These are phyloP conservation scores for Malurus alboscapulatus DNA, from an alignment of 2,113 vertebrate genomes.

Conservation along the genomic window DNA sequence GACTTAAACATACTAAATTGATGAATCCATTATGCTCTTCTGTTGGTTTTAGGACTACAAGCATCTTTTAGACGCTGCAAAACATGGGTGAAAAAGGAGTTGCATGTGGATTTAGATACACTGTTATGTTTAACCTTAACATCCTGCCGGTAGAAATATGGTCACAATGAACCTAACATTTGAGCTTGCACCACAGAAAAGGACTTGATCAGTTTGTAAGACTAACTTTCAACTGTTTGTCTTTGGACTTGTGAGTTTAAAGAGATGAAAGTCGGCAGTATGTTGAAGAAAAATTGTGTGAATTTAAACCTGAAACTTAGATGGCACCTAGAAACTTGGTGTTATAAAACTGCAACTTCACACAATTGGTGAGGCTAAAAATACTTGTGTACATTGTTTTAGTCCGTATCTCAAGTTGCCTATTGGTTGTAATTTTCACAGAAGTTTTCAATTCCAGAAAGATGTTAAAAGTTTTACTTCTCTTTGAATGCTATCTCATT, in stretches of 20 bases:
- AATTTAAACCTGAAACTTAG: background rate
- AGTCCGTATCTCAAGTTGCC: background rate
- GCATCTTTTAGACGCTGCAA: background rate
- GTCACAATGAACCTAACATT: background rate
- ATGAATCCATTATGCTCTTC: background rate
- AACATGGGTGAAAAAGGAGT: background rate
- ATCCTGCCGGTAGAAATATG: background rate
- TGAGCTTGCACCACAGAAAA: background rate
- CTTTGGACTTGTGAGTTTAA: background rate
- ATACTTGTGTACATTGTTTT: background rate
- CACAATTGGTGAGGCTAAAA: background rate
- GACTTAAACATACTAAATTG: background rate
- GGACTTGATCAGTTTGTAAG: background rate
- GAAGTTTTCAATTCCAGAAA: background rate
- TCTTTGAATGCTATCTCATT: background rate
- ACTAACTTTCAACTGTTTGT: background rate
- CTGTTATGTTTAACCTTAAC: background rate
- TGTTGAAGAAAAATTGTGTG: background rate
- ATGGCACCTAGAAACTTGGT: background rate
- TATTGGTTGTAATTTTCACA: background rate
- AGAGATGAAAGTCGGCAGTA: background rate
- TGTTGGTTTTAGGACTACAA: background rate
- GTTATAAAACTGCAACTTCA: background rate
- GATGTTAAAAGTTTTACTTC: constrained; percentile 1
- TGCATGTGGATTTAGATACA: background rate